Evolutionary conservation across 2,888 invertebrate species (phyloP).

Genomic region (Campopleginae sp.): DNA sequence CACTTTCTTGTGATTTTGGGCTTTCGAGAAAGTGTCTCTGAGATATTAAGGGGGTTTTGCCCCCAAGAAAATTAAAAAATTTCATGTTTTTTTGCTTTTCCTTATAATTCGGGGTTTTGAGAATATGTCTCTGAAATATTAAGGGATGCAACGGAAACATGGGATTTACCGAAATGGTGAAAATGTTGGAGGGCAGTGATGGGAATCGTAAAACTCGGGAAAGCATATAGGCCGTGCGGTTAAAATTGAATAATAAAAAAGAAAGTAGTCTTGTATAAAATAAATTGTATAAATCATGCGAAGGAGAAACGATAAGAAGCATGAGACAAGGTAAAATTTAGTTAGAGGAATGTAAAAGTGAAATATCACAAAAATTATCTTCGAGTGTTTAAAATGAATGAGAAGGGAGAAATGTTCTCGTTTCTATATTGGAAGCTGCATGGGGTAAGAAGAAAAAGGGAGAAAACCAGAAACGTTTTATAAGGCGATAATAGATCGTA

Average conservation of each 20-base stretch:
- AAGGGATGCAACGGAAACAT: background rate
- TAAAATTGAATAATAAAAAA: background rate
- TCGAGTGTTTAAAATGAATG: conserved; percentile 21
- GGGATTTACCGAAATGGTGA: background rate
- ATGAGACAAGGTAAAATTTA: conserved; percentile 10
- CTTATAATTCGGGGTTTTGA: too few species aligned
- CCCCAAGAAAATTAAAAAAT: too few species aligned
- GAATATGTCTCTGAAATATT: background rate
- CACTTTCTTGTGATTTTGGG: too few species aligned
- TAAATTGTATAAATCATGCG: conserved; percentile 4
- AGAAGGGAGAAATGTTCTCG: conserved; percentile 7
- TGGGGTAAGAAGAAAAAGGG: background rate
- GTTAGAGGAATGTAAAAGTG: conserved; percentile 30
- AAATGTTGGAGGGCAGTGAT: background rate
- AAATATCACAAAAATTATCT: conserved; percentile 23
- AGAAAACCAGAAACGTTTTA: conserved; percentile 45
- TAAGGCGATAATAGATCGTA: conserved; percentile 60
- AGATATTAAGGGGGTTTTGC: too few species aligned
- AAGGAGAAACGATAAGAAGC: conserved; percentile 32
- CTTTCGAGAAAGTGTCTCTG: too few species aligned
- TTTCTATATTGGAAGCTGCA: conserved; percentile 10
- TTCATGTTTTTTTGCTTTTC: too few species aligned
- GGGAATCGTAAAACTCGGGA: background rate
- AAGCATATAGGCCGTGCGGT: background rate
- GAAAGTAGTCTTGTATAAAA: background rate